Evolutionary conservation across 2,888 invertebrate species (phyloP), one percentile per base, ranked within the genome.

Genomic region (Clostera curtula): DNA sequence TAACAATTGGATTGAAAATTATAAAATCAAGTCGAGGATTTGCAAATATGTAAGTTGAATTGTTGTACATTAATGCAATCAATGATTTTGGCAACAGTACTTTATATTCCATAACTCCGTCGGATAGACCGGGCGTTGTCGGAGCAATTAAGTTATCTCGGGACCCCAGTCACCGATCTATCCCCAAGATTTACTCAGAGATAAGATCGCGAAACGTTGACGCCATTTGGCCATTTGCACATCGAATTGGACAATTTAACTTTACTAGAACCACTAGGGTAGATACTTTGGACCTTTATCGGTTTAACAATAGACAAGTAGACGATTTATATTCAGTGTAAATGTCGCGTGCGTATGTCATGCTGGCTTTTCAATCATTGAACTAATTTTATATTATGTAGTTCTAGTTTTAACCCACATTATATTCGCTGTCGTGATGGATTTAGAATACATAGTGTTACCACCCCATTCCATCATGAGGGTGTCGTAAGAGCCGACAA

Each of bases 201-300:
- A 82, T 80, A 77, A 73, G 66, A 68, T 71, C 69, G 48, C 62
- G 58, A 67, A 70, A 61, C 64, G 68, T 72, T 70, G 73, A 73
- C 69, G 76, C 72, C 79, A 74, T 79, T 77, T 77, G 75, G 72
- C 62, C 61, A 61, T 61, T 68, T 63, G 66, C 52, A 44, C 50
- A 62, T 54, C 50, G 61, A 61, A 70, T 77, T 75, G 73, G 67
- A 73, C 74, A 74, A 74, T 80, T 79, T 73, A 75, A 73, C 67
- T 68, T 65, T 62, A 64, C 59, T 66, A 58, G 51, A 55, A 23
- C 57, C 54, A 36, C 38, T 43, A 62, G 70, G 73, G 66, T 64
- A 63, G 66, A 68, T 69, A 67, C 62, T 72, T 66, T 54, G 59
- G 68, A 70, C 61, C 65, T 66, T 69, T 74, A 75, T 74, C 67